These are phyloP conservation scores for Prionchulus punctatus DNA, from an alignment of 2,888 invertebrate species.

Conservation along the genomic window DNA sequence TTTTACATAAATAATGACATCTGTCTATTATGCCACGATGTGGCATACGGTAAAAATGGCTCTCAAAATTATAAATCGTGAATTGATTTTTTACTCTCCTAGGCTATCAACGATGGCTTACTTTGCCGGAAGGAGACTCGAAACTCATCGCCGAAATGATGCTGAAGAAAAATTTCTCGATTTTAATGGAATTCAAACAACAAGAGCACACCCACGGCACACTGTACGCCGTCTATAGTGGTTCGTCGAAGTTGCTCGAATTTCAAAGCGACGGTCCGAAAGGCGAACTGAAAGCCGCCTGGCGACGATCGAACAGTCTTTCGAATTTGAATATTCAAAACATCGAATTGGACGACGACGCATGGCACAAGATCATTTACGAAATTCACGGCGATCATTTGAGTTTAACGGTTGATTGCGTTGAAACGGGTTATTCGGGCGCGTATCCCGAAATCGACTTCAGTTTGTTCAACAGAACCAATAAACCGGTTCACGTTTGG, in stretches of 20 bases:
- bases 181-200: neutral
- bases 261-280: neutral
- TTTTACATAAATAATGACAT: no score
- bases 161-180: neutral
- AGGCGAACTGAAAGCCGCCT: neutral
- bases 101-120: neutral
- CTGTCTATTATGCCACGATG: no score
- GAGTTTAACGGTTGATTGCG: neutral
- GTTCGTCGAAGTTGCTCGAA: neutral
- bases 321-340: neutral
- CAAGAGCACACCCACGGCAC: neutral
- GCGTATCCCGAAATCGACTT: conserved; percentile 6
- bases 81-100: no score
- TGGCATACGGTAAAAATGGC: no score
- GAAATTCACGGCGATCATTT: neutral
- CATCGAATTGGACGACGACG: neutral
- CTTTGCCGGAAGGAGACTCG: neutral
- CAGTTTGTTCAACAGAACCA: neutral
- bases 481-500: neutral
- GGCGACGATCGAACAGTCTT: neutral
- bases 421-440: no score
- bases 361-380: conserved; percentile 2
- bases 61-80: no score
- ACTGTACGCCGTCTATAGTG: neutral
- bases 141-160: neutral